phyloP scores from a whole-genome alignment of 2,797 vertebrate species.

The Enteromius argenteus region DNA sequence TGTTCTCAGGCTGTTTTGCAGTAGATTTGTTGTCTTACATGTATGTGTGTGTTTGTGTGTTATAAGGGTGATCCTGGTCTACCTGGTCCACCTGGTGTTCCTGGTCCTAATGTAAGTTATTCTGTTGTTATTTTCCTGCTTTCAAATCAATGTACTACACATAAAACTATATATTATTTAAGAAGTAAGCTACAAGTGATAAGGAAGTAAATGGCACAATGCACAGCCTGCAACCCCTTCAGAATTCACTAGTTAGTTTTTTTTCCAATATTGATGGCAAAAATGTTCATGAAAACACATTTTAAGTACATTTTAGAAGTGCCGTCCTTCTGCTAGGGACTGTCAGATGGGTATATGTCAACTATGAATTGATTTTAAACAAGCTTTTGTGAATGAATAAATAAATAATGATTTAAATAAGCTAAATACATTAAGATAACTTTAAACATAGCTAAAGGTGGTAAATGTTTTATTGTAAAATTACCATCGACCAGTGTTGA shows the following conservation, averaged over 20 bases:
- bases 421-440: background rate
- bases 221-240: background rate
- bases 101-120: conserved; percentile 85
- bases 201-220: background rate
- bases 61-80: conserved; percentile 90
- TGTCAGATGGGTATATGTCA: background rate
- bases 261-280: background rate
- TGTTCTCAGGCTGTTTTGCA: conserved; percentile 5
- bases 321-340: background rate
- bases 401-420: background rate
- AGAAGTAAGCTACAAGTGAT: background rate
- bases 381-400: background rate
- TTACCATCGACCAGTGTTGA: background rate
- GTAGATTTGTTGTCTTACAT: background rate
- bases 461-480: conserved; percentile 1
- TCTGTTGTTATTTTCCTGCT: background rate
- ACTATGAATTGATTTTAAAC: background rate
- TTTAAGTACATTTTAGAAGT: background rate
- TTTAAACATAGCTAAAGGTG: background rate
- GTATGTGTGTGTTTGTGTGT: conserved; percentile 60
- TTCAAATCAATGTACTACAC: background rate
- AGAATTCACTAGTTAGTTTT: background rate
- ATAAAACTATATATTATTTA: background rate
- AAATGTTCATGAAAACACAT: background rate
- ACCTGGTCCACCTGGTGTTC: conserved; percentile 82